A percentile compares a stretch with the other conserved stretches of the same genome.
Evolutionary conservation across 2,888 invertebrate species (phyloP).

Genomic region (Antheraea yamamai): DNA sequence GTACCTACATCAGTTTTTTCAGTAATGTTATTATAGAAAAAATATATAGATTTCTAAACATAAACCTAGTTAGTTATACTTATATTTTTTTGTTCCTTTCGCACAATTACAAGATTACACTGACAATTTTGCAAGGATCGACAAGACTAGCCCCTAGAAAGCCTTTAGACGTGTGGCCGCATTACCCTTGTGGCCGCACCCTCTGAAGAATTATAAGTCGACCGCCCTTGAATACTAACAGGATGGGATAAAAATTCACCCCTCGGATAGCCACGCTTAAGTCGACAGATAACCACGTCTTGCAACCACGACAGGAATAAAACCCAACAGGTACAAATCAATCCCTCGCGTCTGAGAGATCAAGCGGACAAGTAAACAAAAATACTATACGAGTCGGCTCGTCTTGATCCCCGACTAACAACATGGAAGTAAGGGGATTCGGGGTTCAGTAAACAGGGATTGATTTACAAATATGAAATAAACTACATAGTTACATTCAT

Average conservation of each 20-base stretch:
- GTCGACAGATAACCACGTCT: conserved; percentile 69
- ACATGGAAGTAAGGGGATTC: conserved; percentile 54
- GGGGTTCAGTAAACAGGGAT: conserved; percentile 33
- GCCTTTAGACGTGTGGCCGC: conserved; percentile 54
- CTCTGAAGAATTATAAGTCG: conserved; percentile 72
- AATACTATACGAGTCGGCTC: conserved; percentile 52
- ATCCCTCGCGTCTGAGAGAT: conserved; percentile 61
- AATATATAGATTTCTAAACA: neutral
- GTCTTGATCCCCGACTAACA: conserved; percentile 65
- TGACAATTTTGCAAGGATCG: conserved; percentile 50
- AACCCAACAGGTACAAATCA: conserved; percentile 70
- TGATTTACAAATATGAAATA: conserved; percentile 33
- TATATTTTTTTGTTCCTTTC: neutral
- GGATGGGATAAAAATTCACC: conserved; percentile 70
- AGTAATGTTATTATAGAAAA: neutral
- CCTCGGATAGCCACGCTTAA: conserved; percentile 71
- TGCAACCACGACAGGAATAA: conserved; percentile 56
- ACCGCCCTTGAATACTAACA: conserved; percentile 73
- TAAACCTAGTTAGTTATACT: neutral
- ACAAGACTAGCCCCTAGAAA: conserved; percentile 48
- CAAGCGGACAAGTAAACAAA: conserved; percentile 64
- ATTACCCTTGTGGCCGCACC: conserved; percentile 61
- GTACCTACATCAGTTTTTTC: neutral
- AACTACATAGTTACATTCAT: conserved; percentile 11
- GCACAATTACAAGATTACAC: conserved; percentile 5